A percentile compares a stretch with the other conserved stretches of the same genome.
phyloP scores from a whole-genome alignment of 1,140 invertebrate genomes.

The Bicyclus anynana region DNA sequence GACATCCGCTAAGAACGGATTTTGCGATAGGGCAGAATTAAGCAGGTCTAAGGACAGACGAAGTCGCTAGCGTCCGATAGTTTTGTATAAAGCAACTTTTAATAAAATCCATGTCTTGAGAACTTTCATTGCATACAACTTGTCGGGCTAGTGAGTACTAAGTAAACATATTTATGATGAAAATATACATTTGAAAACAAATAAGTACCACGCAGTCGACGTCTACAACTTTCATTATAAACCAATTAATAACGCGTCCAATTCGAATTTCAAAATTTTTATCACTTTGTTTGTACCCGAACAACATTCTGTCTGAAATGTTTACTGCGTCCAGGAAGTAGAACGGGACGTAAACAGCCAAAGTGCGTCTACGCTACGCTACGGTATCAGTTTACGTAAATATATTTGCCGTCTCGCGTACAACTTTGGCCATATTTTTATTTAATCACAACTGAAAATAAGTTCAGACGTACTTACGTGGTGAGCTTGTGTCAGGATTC shows the following conservation, averaged over 20 bases:
- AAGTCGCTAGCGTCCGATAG: too few species aligned
- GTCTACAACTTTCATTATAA: too few species aligned
- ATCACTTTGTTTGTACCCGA: conserved; percentile 44
- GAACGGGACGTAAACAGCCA: conserved; percentile 32
- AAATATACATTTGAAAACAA: too few species aligned
- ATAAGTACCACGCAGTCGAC: too few species aligned
- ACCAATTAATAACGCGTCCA: conserved; percentile 45
- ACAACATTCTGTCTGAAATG: conserved; percentile 28
- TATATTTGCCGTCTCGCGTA: conserved; percentile 22
- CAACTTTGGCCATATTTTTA: conserved; percentile 25
- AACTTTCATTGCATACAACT: too few species aligned
- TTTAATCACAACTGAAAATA: conserved; percentile 28
- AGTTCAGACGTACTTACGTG: conserved; percentile 5
- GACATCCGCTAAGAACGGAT: too few species aligned
- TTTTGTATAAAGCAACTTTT: too few species aligned
- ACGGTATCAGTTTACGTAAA: conserved; percentile 23
- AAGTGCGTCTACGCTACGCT: conserved; percentile 24
- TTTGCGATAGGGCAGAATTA: too few species aligned
- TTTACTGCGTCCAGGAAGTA: conserved; percentile 25
- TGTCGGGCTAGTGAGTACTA: too few species aligned
- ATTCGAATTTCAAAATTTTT: conserved; percentile 50
- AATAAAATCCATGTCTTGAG: too few species aligned
- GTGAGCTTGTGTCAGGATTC: conserved; percentile 1
- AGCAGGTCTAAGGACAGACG: too few species aligned
- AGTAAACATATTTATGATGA: too few species aligned